Evolutionary conservation across 2,797 vertebrate genomes (phyloP), one percentile per base, ranked within the genome.

Genomic region (Scleropages formosus): DNA sequence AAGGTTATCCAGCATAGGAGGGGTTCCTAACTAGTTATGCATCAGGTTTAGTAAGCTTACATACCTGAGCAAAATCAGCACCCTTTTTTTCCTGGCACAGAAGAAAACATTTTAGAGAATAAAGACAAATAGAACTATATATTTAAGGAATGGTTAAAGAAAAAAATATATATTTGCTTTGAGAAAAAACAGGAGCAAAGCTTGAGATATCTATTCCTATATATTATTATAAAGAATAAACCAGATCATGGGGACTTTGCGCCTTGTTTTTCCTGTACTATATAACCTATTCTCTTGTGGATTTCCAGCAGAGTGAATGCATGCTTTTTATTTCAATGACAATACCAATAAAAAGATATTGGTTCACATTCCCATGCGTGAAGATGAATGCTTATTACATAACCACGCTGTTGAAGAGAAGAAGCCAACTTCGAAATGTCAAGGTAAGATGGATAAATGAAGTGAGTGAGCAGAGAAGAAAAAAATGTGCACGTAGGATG

Each of bases 391-490:
- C 51, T 20, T 7, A 65, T 81, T 80, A 81, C 71, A 68, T 76
- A 79, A 78, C 64, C 73, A 47, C 11, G 26, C 31, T 26, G 58
- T 78, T 8, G 49, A 69, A 68, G 78, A 82, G 75, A 81, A 70
- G 75, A 75, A 77, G 64, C 59, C 75, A 79, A 78, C 64, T 75
- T 69, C 62, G 61, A 82, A 83, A 83, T 82, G 80, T 83, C 81
- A 85, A 78, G 81, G 81, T 81, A 78, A 75, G 78, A 53, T 75
- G 77, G 78, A 81, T 78, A 77, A 82, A 80, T 71, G 18, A 69
- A 68, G 53, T 39, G 31, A 53, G 63, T 22, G 44, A 63, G 67
- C 39, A 20, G 75, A 74, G 74, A 67, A 60, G 64, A 78, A 77
- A 82, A 70, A 73, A 66, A 56, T 67, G 59, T 22, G 31, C 27